Evolutionary conservation across 2,113 vertebrate species (phyloP).

Genomic region (Eonycteris spelaea): DNA sequence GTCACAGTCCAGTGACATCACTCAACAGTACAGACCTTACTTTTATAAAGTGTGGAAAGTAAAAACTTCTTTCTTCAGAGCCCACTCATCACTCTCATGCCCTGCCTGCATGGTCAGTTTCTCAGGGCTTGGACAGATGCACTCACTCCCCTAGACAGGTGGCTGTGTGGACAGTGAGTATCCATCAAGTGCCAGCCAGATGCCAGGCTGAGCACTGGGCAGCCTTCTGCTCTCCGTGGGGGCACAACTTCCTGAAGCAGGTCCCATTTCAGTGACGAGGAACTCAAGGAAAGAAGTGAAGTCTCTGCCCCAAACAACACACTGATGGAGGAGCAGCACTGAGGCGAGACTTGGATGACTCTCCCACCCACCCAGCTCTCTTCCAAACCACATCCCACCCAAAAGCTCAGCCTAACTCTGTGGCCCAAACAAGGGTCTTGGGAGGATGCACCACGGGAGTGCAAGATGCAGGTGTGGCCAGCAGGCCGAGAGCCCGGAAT

Average conservation of each 20-base stretch:
- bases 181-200: background rate
- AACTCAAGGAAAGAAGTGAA: background rate
- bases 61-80: background rate
- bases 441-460: too few species aligned
- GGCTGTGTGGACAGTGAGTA: background rate
- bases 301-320: background rate
- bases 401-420: background rate
- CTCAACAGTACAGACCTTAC: background rate
- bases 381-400: background rate
- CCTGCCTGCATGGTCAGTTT: background rate
- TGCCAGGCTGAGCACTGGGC: too few species aligned
- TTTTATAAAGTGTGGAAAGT: background rate
- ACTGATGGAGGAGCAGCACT: background rate
- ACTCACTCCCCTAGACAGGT: background rate
- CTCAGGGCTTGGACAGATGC: background rate
- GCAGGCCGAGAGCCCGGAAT: background rate
- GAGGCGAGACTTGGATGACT: background rate
- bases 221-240: background rate
- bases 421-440: too few species aligned
- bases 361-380: background rate
- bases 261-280: background rate
- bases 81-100: background rate
- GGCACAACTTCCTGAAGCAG: background rate
- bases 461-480: background rate
- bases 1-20: background rate